Evolutionary conservation across 2,113 vertebrate genomes (phyloP).

Genomic region (Nothobranchius kuhntae): DNA sequence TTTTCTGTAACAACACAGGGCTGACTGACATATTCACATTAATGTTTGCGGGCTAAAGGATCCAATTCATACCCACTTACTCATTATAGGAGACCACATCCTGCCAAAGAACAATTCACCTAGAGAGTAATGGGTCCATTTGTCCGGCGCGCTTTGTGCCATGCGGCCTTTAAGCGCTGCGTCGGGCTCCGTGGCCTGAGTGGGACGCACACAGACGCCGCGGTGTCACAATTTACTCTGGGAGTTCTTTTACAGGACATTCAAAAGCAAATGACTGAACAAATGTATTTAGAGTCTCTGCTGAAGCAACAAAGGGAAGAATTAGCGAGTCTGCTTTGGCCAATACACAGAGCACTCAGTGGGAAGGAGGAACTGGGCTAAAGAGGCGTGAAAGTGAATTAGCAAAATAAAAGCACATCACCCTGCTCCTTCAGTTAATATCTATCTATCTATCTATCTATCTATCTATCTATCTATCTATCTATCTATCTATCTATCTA

Average conservation of each 20-base stretch:
- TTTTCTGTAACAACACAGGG: neutral
- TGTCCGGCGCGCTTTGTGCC: constrained; percentile 44
- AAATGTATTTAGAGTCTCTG: constrained; percentile 46
- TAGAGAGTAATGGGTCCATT: constrained; percentile 46
- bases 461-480: constrained; percentile 47
- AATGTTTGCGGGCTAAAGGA: neutral
- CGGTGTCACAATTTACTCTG: constrained; percentile 24
- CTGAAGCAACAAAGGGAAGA: constrained; percentile 52
- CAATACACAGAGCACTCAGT: constrained; percentile 28
- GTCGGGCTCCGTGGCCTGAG: constrained; percentile 48
- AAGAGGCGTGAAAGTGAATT: constrained; percentile 40
- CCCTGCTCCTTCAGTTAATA: constrained; percentile 20
- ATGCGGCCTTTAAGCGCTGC: constrained; percentile 31
- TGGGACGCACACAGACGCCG: constrained; percentile 7
- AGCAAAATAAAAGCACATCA: constrained; percentile 53
- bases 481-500: constrained; percentile 42
- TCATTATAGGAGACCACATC: neutral
- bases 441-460: constrained; percentile 39
- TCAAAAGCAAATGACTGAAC: constrained; percentile 53
- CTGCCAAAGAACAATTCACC: constrained; percentile 5
- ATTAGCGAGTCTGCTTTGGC: constrained; percentile 52
- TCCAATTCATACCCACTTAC: neutral
- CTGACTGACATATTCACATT: neutral
- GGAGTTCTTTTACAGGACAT: constrained; percentile 43
- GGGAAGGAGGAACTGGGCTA: constrained; percentile 27